These are phyloP conservation scores for Acipenser oxyrinchus DNA, from an alignment of 2,797 vertebrate genomes.

Conservation along the genomic window DNA sequence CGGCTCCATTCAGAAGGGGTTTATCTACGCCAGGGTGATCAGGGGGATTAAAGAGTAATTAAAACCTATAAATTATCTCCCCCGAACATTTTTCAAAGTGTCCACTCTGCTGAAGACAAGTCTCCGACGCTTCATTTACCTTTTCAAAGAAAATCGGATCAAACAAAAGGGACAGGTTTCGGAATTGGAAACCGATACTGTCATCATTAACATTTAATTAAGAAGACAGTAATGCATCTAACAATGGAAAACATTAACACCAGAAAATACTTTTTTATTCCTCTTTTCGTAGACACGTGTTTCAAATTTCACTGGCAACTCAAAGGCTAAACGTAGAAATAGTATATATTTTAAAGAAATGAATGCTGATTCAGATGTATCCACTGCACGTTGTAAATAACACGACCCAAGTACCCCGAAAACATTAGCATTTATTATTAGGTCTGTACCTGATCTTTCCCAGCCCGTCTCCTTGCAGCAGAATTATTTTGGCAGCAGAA, in stretches of 20 bases:
- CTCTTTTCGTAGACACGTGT: too few relatives aligned
- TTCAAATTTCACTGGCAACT: too few relatives aligned
- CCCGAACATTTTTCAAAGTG: conserved; percentile 59
- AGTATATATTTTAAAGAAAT: too few relatives aligned
- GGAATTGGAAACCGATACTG: conserved; percentile 27
- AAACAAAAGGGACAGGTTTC: conserved; percentile 23
- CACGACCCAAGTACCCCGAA: too few relatives aligned
- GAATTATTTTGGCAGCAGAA: too few relatives aligned
- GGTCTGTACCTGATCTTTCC: too few relatives aligned
- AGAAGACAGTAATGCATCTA: conserved; percentile 1
- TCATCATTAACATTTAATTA: conserved; percentile 29
- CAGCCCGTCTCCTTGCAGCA: too few relatives aligned
- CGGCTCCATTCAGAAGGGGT: conserved; percentile 70
- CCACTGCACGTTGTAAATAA: too few relatives aligned
- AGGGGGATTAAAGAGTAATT: conserved; percentile 81
- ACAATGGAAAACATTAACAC: neutral
- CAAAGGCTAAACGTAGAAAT: too few relatives aligned
- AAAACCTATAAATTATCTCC: conserved; percentile 72
- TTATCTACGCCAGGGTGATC: conserved; percentile 82
- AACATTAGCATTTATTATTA: too few relatives aligned
- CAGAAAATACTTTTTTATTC: neutral
- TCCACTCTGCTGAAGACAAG: conserved; percentile 60
- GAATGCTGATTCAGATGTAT: too few relatives aligned
- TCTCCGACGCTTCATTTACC: conserved; percentile 52
- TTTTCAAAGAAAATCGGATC: conserved; percentile 28